These are phyloP conservation scores for Riparia riparia DNA, from an alignment of 2,113 vertebrate genomes.

Conservation along the genomic window DNA sequence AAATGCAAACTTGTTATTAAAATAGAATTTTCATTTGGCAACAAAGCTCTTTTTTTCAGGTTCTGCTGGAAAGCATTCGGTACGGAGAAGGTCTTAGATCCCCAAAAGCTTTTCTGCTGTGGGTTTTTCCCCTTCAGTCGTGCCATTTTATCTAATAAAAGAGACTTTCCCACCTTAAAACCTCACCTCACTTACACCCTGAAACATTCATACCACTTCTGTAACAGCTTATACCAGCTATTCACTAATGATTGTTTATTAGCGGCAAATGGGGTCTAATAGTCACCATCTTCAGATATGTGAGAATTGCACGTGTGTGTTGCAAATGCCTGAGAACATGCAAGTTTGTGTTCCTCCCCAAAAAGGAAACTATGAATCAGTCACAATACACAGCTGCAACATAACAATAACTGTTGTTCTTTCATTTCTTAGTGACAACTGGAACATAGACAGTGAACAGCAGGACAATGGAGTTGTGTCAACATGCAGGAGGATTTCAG, in stretches of 20 bases:
- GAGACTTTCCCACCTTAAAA: neutral
- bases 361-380: conserved; percentile 28
- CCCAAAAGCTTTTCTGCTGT: neutral
- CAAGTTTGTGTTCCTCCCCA: neutral
- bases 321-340: neutral
- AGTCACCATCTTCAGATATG: neutral
- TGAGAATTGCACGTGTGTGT: neutral
- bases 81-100: conserved; percentile 4
- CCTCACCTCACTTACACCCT: neutral
- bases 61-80: conserved; percentile 23
- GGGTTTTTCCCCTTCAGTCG: neutral
- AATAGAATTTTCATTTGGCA: neutral
- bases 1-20: neutral
- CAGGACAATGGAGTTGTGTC: conserved; percentile 41
- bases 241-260: neutral
- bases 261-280: neutral
- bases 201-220: neutral
- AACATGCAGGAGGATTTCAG: conserved; percentile 32
- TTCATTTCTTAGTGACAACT: conserved; percentile 37
- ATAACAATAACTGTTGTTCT: conserved; percentile 51
- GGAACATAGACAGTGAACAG: conserved; percentile 24
- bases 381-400: conserved; percentile 16
- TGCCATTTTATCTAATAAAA: neutral
- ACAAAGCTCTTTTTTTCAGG: neutral
- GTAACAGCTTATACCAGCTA: neutral